phyloP scores from a whole-genome alignment of 2,113 vertebrate genomes.

The Nothocercus julius region DNA sequence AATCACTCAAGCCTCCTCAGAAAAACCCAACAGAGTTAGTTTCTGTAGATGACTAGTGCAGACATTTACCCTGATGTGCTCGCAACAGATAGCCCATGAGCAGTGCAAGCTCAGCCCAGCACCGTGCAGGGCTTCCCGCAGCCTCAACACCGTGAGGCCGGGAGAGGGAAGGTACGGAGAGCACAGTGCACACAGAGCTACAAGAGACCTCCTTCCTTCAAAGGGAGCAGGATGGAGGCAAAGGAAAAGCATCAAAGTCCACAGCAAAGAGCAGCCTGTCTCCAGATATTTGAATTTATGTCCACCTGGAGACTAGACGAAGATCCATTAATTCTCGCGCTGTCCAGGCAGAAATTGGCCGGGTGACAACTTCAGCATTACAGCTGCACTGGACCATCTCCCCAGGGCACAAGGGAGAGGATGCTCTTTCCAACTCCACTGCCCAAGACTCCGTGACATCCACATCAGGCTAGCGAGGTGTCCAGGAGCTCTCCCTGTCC shows the following conservation, averaged over 20 bases:
- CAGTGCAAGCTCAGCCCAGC: rapidly evolving
- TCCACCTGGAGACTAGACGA: constrained; percentile 18
- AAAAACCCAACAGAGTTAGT: not conserved
- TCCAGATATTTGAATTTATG: constrained; percentile 39
- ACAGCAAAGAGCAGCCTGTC: not conserved
- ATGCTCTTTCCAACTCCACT: not conserved
- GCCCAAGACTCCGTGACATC: not conserved
- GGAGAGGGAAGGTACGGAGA: not conserved
- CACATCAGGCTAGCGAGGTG: not conserved
- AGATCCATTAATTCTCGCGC: constrained; percentile 28
- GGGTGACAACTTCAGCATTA: constrained; percentile 9
- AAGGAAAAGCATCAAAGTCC: not conserved
- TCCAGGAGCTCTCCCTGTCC: not conserved
- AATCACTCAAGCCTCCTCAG: not conserved
- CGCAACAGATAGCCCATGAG: not conserved
- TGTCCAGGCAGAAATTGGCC: not conserved
- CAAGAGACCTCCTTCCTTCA: not conserved
- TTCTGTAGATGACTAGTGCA: not conserved
- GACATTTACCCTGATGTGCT: not conserved
- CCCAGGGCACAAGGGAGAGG: not conserved
- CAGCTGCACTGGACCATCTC: not conserved
- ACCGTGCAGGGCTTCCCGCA: not conserved
- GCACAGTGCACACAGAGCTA: not conserved
- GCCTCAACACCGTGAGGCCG: rapidly evolving
- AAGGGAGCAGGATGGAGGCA: not conserved